Conservation (phyloP, 2,113 vertebrate genomes). For the Gulo gulo region DNA sequence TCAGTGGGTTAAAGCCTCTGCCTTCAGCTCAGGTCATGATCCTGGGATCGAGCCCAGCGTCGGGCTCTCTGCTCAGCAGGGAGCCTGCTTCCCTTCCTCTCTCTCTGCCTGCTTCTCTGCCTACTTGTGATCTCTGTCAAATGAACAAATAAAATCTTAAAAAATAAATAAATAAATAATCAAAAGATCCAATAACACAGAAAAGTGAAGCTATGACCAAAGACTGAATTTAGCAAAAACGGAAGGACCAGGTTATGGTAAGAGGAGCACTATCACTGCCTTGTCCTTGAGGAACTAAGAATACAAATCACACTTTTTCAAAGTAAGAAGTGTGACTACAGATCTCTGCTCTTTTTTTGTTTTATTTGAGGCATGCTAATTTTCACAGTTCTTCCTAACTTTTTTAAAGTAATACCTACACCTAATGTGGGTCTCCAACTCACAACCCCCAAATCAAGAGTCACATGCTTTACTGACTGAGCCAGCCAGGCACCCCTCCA, state of each 20-base stretch:
- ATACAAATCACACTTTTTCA: neutral
- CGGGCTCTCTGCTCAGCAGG: no score
- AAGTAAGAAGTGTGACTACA: neutral
- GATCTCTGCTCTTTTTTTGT: neutral
- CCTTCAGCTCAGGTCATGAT: no score
- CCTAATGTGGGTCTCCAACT: neutral
- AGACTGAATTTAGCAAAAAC: slow-evolving; percentile 33
- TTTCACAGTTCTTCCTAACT: neutral
- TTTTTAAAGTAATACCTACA: neutral
- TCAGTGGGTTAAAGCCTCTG: no score
- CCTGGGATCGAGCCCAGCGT: no score
- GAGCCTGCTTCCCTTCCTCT: no score
- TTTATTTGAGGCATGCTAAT: neutral
- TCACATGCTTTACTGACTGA: neutral
- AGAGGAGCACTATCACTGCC: neutral
- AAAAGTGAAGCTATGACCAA: neutral
- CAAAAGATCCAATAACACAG: neutral
- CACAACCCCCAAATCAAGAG: neutral
- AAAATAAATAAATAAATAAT: no score
- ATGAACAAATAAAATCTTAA: no score
- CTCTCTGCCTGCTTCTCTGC: no score
- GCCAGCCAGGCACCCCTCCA: neutral
- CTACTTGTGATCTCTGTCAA: no score
- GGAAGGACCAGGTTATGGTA: neutral
- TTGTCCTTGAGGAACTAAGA: neutral